Evolutionary conservation across 1,140 invertebrate species (phyloP), one percentile per base, ranked within the genome.

Genomic region (Grapholita molesta): DNA sequence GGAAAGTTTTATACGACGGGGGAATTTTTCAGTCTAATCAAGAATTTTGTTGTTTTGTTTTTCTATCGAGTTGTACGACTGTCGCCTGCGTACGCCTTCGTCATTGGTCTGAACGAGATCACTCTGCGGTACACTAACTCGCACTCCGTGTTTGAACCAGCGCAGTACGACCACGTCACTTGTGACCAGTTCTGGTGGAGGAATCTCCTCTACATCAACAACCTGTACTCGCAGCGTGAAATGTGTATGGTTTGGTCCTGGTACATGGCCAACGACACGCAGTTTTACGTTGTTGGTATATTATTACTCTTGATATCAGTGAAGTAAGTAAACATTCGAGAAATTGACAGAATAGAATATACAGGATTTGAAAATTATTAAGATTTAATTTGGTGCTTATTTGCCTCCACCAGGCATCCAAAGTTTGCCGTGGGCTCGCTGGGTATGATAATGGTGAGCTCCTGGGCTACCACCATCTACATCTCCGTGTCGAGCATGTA

Each of bases 231-330:
- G 0, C 94, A 95, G 73, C 93, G 89, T 2, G 96, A 97, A 83
- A 96, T 97, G 94, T 97, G 96, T 82, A 97, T 97, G 96, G 92
- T 97, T 52, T 97, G 96, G 96, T 96, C 96, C 68, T 97, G 96
- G 96, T 98, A 98, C 82, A 97, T 98, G 94, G 95, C 96, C 8
- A 97, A 98, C 75, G 97, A 99, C 76, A 99, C 98, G 73, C 97
- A 98, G 83, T 97, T 97, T 81, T 97, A 96, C 83, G 93, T 96
- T 2, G 93, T 97, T 67, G 96, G 95, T 7, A 94, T 95, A 35
- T 86, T 96, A 64, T 80, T 97, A 4, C 88, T 97, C 33, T 85
- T 96, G 1, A 88, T 96, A n/a, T 96, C 96, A 52, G 94, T 95
- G n/a, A 96, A 94, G 94, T 96, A 92, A 92, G 93, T 91, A 74